These are phyloP conservation scores for Euborellia annulipes DNA, from an alignment of 1,140 invertebrate genomes.

Conservation along the genomic window DNA sequence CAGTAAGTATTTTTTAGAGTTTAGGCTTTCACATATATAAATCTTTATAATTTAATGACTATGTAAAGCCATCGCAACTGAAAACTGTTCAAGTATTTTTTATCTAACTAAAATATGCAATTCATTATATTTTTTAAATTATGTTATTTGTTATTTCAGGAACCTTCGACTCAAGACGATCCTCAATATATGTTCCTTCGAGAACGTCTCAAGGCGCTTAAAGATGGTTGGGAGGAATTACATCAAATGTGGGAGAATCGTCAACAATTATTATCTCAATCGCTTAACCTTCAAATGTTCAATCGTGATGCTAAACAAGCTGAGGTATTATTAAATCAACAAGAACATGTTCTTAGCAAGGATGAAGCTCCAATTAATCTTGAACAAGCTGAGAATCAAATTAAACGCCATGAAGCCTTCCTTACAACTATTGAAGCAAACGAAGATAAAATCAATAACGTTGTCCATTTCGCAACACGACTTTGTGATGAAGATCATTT, in stretches of 20 bases:
- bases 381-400: conserved; percentile 92
- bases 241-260: conserved; percentile 99
- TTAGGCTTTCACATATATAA: not conserved
- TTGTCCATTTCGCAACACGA: conserved; percentile 81
- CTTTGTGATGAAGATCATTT: conserved; percentile 79
- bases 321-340: conserved; percentile 92
- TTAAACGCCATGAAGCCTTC: conserved; percentile 97
- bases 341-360: conserved; percentile 89
- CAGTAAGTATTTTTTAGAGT: conserved; percentile 34
- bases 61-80: too few relatives aligned
- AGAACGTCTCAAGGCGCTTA: conserved; percentile 88
- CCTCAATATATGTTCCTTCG: conserved; percentile 98
- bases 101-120: too few relatives aligned
- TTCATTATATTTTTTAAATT: too few relatives aligned
- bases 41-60: too few relatives aligned
- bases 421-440: conserved; percentile 99
- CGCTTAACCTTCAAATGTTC: conserved; percentile 87
- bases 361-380: conserved; percentile 87
- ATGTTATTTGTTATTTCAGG: too few relatives aligned
- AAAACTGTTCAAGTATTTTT: too few relatives aligned
- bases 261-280: conserved; percentile 86
- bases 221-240: conserved; percentile 97
- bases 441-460: conserved; percentile 95
- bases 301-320: conserved; percentile 93
- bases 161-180: conserved; percentile 71